These are phyloP conservation scores for Tetragonula carbonaria DNA, from an alignment of 2,888 invertebrate species.

Conservation along the genomic window DNA sequence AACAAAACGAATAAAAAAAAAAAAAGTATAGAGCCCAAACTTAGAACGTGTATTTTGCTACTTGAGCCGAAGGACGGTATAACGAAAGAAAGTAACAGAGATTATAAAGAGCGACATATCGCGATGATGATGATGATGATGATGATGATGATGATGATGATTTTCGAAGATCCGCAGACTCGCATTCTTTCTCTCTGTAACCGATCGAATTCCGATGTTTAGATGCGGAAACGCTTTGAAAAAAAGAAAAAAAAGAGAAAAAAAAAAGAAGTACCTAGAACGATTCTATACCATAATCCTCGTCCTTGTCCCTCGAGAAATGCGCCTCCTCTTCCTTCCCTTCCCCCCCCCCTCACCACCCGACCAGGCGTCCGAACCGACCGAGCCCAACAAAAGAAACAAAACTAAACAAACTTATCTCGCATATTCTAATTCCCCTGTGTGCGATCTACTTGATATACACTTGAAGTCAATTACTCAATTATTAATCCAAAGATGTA, in stretches of 20 bases:
- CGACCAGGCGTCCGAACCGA: conserved; percentile 18
- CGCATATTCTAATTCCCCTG: conserved; percentile 52
- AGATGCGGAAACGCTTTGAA: conserved; percentile 74
- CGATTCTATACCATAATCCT: conserved; percentile 4
- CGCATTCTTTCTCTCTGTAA: conserved; percentile 76
- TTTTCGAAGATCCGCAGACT: conserved; percentile 76
- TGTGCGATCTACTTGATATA: conserved; percentile 70
- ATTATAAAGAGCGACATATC: conserved; percentile 24
- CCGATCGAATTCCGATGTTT: conserved; percentile 58
- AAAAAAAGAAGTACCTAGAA: conserved; percentile 20
- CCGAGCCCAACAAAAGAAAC: neutral
- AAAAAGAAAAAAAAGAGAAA: neutral
- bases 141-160: conserved; percentile 68
- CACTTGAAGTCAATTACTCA: conserved; percentile 83
- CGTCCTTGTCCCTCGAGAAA: neutral
- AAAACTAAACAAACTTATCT: neutral
- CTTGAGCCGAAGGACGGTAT: conserved; percentile 8
- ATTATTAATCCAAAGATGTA: conserved; percentile 74
- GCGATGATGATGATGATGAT: conserved; percentile 71
- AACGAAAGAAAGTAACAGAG: conserved; percentile 9
- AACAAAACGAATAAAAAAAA: neutral
- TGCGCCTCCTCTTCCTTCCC: neutral
- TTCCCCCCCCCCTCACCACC: neutral
- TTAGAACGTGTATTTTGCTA: conserved; percentile 56
- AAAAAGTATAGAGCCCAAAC: conserved; percentile 4